Base-by-base conservation (phyloP, 2,888 invertebrate species). In the Slavum lentiscoides region DNA sequence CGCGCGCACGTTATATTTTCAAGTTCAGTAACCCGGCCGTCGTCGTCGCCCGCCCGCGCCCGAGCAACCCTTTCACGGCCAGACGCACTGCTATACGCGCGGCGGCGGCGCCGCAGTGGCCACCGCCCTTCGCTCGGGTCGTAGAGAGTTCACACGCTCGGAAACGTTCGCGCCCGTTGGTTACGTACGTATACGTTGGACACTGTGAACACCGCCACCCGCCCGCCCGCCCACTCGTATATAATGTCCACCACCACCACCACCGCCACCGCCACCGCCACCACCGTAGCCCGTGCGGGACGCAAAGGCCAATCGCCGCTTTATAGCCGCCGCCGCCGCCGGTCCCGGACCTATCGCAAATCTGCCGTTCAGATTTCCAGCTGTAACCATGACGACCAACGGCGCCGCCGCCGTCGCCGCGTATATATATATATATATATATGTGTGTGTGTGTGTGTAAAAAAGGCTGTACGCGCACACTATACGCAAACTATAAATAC, bases 331-430 rank as follows among this genome's bases (percentile, higher is more conserved):
- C 7, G 43, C 43, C 59, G 64, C 53, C 9, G 17, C 43, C 61
- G 61, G 58, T 80, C 77, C 77, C 77, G 77, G 77, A 80, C 77
- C 77, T 80, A 80, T 80, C 77, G 62, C 77, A 80, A 80, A 70
- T 70, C 77, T 23, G 69, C 61, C 61, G 69, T 21, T 68, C 69
- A 43, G 61, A 67, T 69, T 30, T 30, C 58, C 49, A 68, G 53
- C 53, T n/a, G 77, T 80, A 39, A 64, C 77, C 64, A 80, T 43
- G 77, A 55, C 77, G 55, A 72, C 70, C 55, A 9, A 11, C 23
- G 43, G 19, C 68, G 19, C 7, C 53, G 53, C 43, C 58, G 21
- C 17, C 39, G 39, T n/a, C 55, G 39, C n/a, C 39, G 6, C n/a
- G 64, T 70, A 15, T 30, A 70, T 9, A 43, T 43, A 43, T 7